Base-by-base conservation (phyloP, 2,888 invertebrate genomes). In the Drosophila mayaguana region DNA sequence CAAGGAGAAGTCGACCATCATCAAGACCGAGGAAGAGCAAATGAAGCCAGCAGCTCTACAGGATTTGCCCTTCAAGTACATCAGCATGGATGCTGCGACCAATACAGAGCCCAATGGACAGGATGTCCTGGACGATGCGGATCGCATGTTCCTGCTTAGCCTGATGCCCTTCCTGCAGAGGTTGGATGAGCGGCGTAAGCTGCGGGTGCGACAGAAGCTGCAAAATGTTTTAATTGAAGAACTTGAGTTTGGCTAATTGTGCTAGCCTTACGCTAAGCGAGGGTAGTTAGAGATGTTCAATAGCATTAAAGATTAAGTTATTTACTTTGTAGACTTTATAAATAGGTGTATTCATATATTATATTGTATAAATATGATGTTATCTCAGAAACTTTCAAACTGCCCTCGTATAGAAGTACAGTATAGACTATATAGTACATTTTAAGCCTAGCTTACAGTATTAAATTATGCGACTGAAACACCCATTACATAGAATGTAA, bases 201-300 rank as follows among this genome's bases (percentile, higher is more conserved):
- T 90, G 38, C 81, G 81, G 18, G 90, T 91, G 46, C 84, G 90
- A 3, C 90, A 90, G 55, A 91, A 90, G 25, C 71, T 90, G 8
- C 91, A 90, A 72, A 90, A 85, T 64, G 91, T 91, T 42, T 70
- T 90, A 5, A 86, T 90, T 28, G 89, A 91, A 45, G 90, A 84
- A 28, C 46, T 84, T 59, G 84, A 90, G 67, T 88, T 90, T 50
- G 86, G 88, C 50, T 50, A 2, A 50, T 20, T 4, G 1, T 0
- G 1, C 8, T 32, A 32, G 12, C 6, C 12, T 7, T 6, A 18
- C 12, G 2, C 1, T 14, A 14, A 0, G 14, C 50, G 50, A 50
- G 50, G 54, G 38, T 18, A 14, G 25, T 25, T 20, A 1, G 25
- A 40, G 0, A 25, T 22, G 12, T n/a, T 25, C 1, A 25, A 12